phyloP scores from a whole-genome alignment of 1,140 invertebrate species.

The Telenomus remus region DNA sequence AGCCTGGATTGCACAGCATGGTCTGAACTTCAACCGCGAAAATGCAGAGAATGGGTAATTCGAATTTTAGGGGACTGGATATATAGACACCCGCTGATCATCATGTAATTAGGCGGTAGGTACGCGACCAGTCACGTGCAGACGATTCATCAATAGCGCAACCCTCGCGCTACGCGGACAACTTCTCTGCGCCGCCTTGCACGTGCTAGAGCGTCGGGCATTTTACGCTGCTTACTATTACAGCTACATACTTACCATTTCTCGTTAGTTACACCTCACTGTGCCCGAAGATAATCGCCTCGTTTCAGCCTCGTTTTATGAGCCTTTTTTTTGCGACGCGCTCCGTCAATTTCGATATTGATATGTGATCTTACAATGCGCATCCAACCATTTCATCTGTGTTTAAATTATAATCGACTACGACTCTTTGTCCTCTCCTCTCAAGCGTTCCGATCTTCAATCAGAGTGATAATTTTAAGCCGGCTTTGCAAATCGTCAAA shows the following conservation, averaged over 20 bases:
- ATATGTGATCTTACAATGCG: slow-evolving; percentile 31
- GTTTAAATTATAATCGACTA: slow-evolving; percentile 17
- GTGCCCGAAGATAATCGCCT: slow-evolving; percentile 43
- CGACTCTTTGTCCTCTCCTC: slow-evolving; percentile 15
- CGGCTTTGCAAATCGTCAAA: not conserved
- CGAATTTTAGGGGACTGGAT: slow-evolving; percentile 66
- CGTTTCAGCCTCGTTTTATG: slow-evolving; percentile 36
- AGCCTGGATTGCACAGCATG: slow-evolving; percentile 55
- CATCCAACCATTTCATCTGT: slow-evolving; percentile 18
- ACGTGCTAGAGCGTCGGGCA: slow-evolving; percentile 67
- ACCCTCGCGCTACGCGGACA: slow-evolving; percentile 55
- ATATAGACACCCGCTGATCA: slow-evolving; percentile 71
- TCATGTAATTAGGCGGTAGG: slow-evolving; percentile 74
- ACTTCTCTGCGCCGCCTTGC: slow-evolving; percentile 66
- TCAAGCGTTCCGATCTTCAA: not conserved
- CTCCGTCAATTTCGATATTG: slow-evolving; percentile 33
- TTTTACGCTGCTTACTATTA: slow-evolving; percentile 66
- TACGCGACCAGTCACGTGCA: slow-evolving; percentile 72
- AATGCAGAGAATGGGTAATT: slow-evolving; percentile 69
- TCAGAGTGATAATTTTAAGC: slow-evolving; percentile 1
- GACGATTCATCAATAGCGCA: slow-evolving; percentile 74
- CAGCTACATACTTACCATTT: slow-evolving; percentile 64
- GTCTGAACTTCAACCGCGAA: slow-evolving; percentile 65
- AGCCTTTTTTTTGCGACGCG: slow-evolving; percentile 31
- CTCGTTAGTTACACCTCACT: slow-evolving; percentile 60